Evolutionary conservation across 2,113 vertebrate species (phyloP).

Genomic region (Tychaedon coryphoeus): DNA sequence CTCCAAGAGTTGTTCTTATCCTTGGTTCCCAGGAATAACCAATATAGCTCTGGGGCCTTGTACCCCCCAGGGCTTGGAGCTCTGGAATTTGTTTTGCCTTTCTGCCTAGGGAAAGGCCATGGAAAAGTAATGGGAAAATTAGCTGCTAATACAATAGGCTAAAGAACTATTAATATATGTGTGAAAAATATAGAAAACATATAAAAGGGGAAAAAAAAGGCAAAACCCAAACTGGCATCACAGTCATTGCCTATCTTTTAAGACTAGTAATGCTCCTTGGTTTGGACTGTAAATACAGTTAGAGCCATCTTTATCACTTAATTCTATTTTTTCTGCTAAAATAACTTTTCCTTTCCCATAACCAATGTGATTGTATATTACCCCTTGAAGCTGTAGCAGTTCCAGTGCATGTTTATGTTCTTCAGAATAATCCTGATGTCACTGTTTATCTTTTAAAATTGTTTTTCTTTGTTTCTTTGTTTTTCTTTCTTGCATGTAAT

Average conservation of each 20-base stretch:
- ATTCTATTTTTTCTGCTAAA: not conserved
- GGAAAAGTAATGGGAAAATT: not conserved
- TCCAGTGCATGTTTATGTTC: not conserved
- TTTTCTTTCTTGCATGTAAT: not conserved
- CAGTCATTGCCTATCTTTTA: not conserved
- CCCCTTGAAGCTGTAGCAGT: not conserved
- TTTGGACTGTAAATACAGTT: not conserved
- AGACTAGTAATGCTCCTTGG: not conserved
- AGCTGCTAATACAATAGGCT: not conserved
- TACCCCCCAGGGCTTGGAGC: accelerated
- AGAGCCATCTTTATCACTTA: not conserved
- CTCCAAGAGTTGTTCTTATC: accelerated
- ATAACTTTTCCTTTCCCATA: not conserved
- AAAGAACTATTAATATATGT: too few relatives aligned
- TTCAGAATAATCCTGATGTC: not conserved
- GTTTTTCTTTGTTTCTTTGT: not conserved
- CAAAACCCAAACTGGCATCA: not conserved
- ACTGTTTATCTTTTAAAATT: not conserved
- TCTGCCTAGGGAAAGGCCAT: not conserved
- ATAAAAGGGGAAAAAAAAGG: not conserved
- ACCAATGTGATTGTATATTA: not conserved
- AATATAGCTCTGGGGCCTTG: accelerated
- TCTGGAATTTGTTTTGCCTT: not conserved
- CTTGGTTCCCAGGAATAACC: not conserved
- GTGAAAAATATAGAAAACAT: not conserved